Percentiles rank a stretch among this genome's conserved stretches.
Evolutionary conservation across 2,888 invertebrate genomes (phyloP).

Genomic region (Poecilobothrus nobilitatus): DNA sequence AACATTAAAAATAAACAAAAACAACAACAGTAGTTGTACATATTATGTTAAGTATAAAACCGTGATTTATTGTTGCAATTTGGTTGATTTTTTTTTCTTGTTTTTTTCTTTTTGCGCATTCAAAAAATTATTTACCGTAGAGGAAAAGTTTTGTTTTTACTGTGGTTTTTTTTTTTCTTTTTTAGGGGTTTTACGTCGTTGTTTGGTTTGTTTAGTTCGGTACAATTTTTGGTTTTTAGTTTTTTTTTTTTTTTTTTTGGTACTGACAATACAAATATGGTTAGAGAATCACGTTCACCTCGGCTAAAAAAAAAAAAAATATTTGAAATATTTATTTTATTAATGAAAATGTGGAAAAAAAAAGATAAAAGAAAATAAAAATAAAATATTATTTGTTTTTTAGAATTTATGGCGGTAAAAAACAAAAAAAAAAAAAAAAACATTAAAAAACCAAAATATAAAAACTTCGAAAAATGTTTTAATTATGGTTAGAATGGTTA

Average conservation of each 20-base stretch:
- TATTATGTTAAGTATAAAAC: not conserved
- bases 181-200: no score
- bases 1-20: no score
- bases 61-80: constrained; percentile 2
- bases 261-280: not conserved
- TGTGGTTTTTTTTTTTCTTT: not conserved
- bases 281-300: constrained; percentile 3
- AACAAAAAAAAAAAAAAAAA: not conserved
- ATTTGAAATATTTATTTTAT: not conserved
- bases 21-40: no score
- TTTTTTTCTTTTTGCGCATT: not conserved
- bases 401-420: not conserved
- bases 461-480: not conserved
- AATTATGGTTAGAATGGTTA: constrained; percentile 5
- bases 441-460: no score
- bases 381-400: not conserved
- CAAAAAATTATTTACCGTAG: constrained; percentile 3
- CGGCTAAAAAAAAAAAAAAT: not conserved
- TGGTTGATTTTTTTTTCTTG: not conserved
- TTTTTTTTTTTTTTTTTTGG: not conserved
- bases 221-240: not conserved
- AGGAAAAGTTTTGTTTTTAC: not conserved
- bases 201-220: not conserved
- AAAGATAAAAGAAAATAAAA: not conserved
- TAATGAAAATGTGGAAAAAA: not conserved